A percentile compares a stretch with the other conserved stretches of the same genome.
Evolutionary conservation across 2,113 vertebrate species (phyloP).

Genomic region (Suricata suricatta): DNA sequence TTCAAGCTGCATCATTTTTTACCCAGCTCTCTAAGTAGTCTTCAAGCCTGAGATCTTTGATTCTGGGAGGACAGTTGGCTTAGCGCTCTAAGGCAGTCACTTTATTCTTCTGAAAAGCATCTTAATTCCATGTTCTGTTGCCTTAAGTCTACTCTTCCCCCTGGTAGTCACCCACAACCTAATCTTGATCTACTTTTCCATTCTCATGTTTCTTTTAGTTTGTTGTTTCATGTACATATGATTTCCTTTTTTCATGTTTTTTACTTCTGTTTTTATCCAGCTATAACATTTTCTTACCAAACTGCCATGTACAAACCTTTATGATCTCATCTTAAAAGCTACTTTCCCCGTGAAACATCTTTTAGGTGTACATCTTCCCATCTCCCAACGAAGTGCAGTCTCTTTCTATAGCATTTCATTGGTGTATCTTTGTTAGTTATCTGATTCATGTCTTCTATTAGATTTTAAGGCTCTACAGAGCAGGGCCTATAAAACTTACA

Average conservation of each 20-base stretch:
- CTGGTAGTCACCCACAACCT: neutral
- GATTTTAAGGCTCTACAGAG: neutral
- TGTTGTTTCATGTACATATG: neutral
- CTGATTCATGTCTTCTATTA: neutral
- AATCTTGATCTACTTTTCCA: neutral
- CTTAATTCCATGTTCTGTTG: neutral
- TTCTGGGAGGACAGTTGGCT: neutral
- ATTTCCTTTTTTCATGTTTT: neutral
- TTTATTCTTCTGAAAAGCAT: neutral
- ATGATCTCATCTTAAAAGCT: slow-evolving; percentile 2
- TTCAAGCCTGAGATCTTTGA: neutral
- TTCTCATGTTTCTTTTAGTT: neutral
- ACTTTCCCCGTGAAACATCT: neutral
- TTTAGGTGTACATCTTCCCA: neutral
- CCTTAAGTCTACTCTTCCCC: neutral
- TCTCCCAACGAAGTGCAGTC: neutral
- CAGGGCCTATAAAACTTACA: neutral
- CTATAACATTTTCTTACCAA: neutral
- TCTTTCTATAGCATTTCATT: neutral
- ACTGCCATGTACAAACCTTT: neutral
- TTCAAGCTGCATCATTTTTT: neutral
- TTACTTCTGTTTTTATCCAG: neutral
- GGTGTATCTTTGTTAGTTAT: neutral
- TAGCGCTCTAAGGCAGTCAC: neutral
- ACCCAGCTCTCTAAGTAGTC: neutral